Base-by-base conservation (phyloP, 1,140 invertebrate species). In the Drosophila ohnishii region DNA sequence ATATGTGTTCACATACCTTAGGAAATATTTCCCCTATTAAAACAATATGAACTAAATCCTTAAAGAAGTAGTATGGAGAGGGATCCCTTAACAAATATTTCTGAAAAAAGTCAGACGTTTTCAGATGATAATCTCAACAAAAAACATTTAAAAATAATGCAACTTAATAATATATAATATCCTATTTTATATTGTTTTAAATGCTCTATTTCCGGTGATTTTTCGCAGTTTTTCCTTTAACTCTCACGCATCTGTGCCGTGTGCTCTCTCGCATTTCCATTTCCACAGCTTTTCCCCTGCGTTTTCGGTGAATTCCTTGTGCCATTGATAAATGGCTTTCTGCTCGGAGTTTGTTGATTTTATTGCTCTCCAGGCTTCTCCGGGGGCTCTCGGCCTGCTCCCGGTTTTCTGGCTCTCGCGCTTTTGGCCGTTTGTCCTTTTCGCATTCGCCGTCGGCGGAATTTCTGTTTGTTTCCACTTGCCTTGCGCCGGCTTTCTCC, bases 241-340 rank as follows among this genome's bases (percentile, higher is more conserved):
- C 44, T 51, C 69, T 72, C 34, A 66, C 73, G 72, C 62, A 75
- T 62, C 45, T 37, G 37, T 16, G 53, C 47, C 60, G 60, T 62
- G 59, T 57, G 45, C 50, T 56, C 28, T 25, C 32, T 59, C 60
- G 19, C 30, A 39, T 62, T 64, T 40, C 59, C 64, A 69, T 57
- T 58, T 71, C 40, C 40, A 47, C 65, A 40, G 28, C 42, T 39
- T 66, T 47, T 51, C 35, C 64, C 45, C 57, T 70, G 63, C 37
- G 66, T 84, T 75, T 79, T 73, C 67, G 35, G 75, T 67, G 56
- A 82, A 87, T 88, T 88, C 85, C 85, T 80, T 75, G 77, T 50
- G 75, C 77, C 77, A 75, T 89, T 88, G 84, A 88, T 89, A 88
- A 88, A 88, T 88, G 80, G 80, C 48, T 50, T 84, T 88, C 73